phyloP scores from a whole-genome alignment of 2,113 vertebrate genomes.

The Athene noctua region DNA sequence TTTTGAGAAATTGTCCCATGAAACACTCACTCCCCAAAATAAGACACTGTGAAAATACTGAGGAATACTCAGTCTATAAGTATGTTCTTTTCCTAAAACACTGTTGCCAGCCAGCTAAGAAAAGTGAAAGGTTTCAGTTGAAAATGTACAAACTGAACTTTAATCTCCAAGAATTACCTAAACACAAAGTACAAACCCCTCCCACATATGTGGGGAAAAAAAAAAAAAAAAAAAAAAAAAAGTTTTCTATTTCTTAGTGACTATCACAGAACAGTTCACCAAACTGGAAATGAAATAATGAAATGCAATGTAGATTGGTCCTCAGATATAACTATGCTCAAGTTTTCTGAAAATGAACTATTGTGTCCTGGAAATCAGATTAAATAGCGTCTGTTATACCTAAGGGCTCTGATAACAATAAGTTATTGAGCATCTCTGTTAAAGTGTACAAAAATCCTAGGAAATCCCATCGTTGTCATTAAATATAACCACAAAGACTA shows the following conservation, averaged over 20 bases:
- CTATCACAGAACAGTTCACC: neutral
- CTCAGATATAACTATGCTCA: neutral
- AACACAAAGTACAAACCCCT: neutral
- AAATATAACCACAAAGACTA: neutral
- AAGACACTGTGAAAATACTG: neutral
- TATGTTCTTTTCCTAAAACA: neutral
- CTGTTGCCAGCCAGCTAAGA: neutral
- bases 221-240: neutral
- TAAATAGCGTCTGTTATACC: neutral
- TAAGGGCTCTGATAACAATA: neutral
- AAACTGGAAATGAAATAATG: neutral
- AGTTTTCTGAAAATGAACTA: neutral
- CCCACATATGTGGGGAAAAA: neutral
- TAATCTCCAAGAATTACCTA: neutral
- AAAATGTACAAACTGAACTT: neutral
- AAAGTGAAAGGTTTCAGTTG: neutral
- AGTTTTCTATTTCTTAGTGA: neutral
- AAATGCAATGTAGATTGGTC: neutral
- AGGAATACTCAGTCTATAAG: neutral
- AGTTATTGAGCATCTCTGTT: neutral
- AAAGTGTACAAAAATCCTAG: neutral
- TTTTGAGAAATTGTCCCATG: neutral
- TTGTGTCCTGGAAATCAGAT: neutral
- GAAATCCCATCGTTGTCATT: neutral
- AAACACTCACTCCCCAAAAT: neutral